Evolutionary conservation across 2,797 vertebrate species (phyloP).

Genomic region (Falco berigora): DNA sequence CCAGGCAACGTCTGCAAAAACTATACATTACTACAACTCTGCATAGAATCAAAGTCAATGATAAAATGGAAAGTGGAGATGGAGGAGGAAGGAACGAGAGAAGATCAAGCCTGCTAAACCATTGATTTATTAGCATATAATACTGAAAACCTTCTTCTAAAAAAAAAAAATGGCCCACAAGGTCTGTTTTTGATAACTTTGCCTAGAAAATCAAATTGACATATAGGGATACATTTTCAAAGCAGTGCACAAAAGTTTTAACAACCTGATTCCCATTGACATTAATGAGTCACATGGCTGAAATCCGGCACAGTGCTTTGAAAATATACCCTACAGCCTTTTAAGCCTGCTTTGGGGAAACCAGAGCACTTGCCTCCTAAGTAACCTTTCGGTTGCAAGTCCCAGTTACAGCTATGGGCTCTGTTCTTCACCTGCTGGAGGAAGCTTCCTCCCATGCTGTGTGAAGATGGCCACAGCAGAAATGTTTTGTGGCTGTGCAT

Average conservation of each 20-base stretch:
- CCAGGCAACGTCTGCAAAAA: background rate
- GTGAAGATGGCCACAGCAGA: background rate
- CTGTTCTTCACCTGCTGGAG: fast-evolving
- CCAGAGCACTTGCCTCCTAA: background rate
- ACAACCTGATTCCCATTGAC: constrained; percentile 20
- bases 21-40: constrained; percentile 1
- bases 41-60: constrained; percentile 39
- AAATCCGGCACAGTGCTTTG: constrained; percentile 31
- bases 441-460: background rate
- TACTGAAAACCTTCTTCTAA: background rate
- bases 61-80: constrained; percentile 43
- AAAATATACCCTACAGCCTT: constrained; percentile 29
- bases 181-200: constrained; percentile 60
- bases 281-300: constrained; percentile 38
- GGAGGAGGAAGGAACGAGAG: background rate
- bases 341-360: constrained; percentile 32
- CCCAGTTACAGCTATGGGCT: background rate
- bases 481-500: fast-evolving
- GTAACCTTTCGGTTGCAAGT: background rate
- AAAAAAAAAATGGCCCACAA: background rate
- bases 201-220: constrained; percentile 1
- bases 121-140: constrained; percentile 44
- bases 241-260: background rate
- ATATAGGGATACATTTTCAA: constrained; percentile 49
- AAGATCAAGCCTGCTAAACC: constrained; percentile 5